Evolutionary conservation across 2,797 vertebrate genomes (phyloP).

Genomic region (Gallinago solitaria): DNA sequence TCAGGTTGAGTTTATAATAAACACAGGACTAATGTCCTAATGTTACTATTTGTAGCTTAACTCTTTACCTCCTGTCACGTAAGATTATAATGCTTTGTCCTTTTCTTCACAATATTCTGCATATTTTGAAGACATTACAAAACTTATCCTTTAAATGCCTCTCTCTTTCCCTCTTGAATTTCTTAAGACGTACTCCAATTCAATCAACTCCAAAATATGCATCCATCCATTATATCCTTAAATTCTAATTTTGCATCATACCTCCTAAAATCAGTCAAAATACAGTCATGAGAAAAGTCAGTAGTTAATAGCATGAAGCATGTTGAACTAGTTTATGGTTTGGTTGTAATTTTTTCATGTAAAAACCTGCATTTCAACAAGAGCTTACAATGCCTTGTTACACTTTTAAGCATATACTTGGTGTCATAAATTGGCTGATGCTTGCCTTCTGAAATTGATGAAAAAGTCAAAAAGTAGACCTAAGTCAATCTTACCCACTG

Average conservation of each 20-base stretch:
- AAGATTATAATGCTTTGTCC: neutral
- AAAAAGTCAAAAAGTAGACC: neutral
- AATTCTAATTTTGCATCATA: neutral
- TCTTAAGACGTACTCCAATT: neutral
- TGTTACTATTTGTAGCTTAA: neutral
- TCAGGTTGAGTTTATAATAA: neutral
- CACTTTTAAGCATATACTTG: neutral
- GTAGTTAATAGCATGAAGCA: neutral
- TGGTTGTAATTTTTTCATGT: neutral
- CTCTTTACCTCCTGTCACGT: neutral
- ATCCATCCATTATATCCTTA: neutral
- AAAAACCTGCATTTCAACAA: neutral
- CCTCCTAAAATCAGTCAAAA: neutral
- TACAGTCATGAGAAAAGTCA: neutral
- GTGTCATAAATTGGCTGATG: neutral
- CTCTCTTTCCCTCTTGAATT: neutral
- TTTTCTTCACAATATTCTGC: neutral
- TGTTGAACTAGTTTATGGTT: neutral
- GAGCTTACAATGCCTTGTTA: neutral
- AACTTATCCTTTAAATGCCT: neutral
- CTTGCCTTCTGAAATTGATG: neutral
- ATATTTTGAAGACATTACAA: neutral
- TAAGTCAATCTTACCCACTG: neutral
- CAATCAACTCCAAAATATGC: neutral
- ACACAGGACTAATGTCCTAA: neutral